Evolutionary conservation across 2,888 invertebrate genomes (phyloP), one percentile per base, ranked within the genome.

Genomic region (Drosophila helvetica): DNA sequence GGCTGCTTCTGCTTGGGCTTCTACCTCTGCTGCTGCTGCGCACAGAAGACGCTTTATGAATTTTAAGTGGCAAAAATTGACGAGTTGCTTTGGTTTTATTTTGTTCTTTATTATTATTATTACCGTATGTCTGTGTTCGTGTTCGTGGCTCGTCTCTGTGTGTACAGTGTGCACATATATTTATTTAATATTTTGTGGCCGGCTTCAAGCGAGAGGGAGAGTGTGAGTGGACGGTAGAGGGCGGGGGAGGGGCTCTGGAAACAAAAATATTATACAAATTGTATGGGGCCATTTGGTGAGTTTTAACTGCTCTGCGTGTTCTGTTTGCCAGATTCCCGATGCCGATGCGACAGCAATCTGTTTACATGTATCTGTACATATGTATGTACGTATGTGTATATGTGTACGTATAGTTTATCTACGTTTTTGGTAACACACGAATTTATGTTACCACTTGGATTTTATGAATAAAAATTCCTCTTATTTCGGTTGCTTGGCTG

Each of bases 31-130:
- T 60, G 22, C 46, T 12, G 45, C 46, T 12, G 27, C 74, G 68
- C 63, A 56, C 18, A 25, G 74, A 69, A 75, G 77, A 85, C 85
- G 85, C 64, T 86, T 86, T 80, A 82, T 87, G 85, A 85, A 85
- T 85, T 85, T 85, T 76, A 85, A 87, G 84, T 84, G 86, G 80
- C 68, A 59, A 78, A 82, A 85, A 85, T 79, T 80, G 83, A 86
- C 70, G 82, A 80, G 80, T 67, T 80, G 81, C 79, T 83, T 78
- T 85, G 82, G 83, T 82, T 83, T 86, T 83, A 86, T 86, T 86
- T 86, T 73, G 73, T 68, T 80, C 78, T 63, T 63, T 51, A 18
- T 45, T 61, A 60, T 68, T 70, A 60, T 82, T 82, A 79, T 84
- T 85, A 74, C 73, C 79, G 62, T 75, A 30, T 57, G 47, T 55